Evolutionary conservation across 2,797 vertebrate species (phyloP).

Genomic region (Phrynocephalus guinanensis): DNA sequence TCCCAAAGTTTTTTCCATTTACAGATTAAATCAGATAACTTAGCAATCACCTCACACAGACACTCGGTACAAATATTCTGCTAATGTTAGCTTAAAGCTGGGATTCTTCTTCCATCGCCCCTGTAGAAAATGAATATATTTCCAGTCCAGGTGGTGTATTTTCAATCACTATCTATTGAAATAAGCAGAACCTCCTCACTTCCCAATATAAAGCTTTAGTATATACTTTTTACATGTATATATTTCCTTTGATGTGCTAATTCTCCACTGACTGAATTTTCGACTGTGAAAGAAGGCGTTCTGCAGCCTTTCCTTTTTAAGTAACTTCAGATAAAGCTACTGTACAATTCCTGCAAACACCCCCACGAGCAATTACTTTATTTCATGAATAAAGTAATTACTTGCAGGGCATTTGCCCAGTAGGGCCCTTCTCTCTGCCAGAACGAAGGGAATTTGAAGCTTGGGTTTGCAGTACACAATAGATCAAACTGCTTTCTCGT

Average conservation of each 20-base stretch:
- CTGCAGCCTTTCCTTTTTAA: constrained; percentile 11
- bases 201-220: constrained; percentile 26
- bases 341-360: constrained; percentile 5
- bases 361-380: constrained; percentile 14
- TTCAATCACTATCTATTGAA: constrained; percentile 31
- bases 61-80: not conserved
- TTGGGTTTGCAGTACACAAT: not conserved
- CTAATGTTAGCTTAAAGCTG: constrained; percentile 1
- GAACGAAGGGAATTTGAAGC: not conserved
- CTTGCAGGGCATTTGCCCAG: not conserved
- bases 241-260: constrained; percentile 39
- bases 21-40: not conserved
- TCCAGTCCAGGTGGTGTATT: not conserved
- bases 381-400: constrained; percentile 15
- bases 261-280: constrained; percentile 31
- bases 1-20: not conserved
- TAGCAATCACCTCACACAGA: not conserved
- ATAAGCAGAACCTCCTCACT: constrained; percentile 23
- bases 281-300: constrained; percentile 14
- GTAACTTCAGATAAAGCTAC: constrained; percentile 18
- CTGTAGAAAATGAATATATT: constrained; percentile 19
- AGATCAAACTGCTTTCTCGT: not conserved
- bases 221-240: constrained; percentile 30
- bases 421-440: not conserved
- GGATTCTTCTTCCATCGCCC: not conserved